Conservation (phyloP, 2,113 vertebrate genomes). For the Hiodon tergisus region DNA sequence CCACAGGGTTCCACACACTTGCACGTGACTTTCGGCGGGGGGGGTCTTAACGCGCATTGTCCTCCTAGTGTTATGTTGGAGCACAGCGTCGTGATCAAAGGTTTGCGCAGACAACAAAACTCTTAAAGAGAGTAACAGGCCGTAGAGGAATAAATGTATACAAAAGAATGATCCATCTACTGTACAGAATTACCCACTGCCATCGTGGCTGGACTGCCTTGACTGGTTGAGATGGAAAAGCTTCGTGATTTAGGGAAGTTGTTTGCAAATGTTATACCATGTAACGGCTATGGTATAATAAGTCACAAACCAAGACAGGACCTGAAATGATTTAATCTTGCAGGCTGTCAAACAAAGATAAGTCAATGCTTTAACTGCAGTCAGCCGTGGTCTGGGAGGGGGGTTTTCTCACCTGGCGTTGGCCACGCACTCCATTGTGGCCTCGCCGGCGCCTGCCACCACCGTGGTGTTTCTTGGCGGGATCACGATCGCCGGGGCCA, state of each 20-base stretch:
- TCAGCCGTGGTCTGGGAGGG: background rate
- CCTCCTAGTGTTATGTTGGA: no score
- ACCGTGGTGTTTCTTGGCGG: conserved; percentile 63
- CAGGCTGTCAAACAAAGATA: no score
- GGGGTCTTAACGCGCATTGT: no score
- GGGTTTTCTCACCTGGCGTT: conserved; percentile 58
- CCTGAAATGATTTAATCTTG: background rate
- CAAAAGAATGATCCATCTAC: no score
- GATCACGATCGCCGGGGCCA: conserved; percentile 52
- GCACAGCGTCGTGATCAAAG: no score
- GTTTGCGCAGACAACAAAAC: no score
- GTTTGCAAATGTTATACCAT: background rate
- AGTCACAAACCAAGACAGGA: background rate
- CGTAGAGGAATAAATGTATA: no score
- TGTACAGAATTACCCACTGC: no score
- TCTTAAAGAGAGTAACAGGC: no score
- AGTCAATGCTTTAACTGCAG: background rate
- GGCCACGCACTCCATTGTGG: conserved; percentile 68
- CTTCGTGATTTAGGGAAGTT: background rate
- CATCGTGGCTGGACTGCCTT: background rate
- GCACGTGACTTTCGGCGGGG: background rate
- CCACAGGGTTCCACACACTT: background rate
- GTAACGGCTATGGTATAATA: background rate
- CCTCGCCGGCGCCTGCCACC: conserved; percentile 52
- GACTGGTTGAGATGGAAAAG: background rate